Evolutionary conservation across 1,140 invertebrate genomes (phyloP), one percentile per base, ranked within the genome.

Genomic region (Gryon sp.): DNA sequence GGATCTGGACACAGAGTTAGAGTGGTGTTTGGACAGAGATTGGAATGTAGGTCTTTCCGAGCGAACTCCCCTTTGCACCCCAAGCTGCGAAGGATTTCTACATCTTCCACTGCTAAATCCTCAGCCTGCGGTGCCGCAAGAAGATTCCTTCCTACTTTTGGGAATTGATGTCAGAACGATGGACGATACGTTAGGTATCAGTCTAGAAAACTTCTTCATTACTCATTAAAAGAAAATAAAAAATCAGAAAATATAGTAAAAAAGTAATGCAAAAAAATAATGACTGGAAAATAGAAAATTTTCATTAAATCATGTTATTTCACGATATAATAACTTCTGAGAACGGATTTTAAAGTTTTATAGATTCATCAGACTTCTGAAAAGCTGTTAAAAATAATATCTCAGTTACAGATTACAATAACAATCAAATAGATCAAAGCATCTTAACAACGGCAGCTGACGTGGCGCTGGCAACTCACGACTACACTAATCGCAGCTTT

Each of bases 21-120:
- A 88, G 43, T 89, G 87, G 87, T 88, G 86, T 55, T 68, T 88
- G 46, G 86, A 88, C 24, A 80, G 75, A 34, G 83, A 82, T 15
- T 88, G 83, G 86, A 84, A 86, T 6, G 50, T 73, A 1, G 84
- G 83, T 3, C 80, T 90, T 2, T 87, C 89, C 0, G 84, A 89
- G 15, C 86, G 84, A 73, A 90, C 89, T 9, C 84, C 88, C n/a
- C 76, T 89, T 7, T 90, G 89, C 38, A 89, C 87, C 11, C 81
- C 87, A n/a, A 84, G 83, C 0, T 90, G 89, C 75, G 87, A 87
- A 26, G 84, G 86, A 50, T 89, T 89, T 60, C 55, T 90, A n/a
- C 82, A 86, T 50, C 62, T 88, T 20, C 85, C 86, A 6, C 36
- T 87, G 7, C 75, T 84, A 1, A 85, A 84, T 45, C 81, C 82